Conservation (phyloP, 2,797 vertebrate genomes). For the Diceros bicornis region DNA sequence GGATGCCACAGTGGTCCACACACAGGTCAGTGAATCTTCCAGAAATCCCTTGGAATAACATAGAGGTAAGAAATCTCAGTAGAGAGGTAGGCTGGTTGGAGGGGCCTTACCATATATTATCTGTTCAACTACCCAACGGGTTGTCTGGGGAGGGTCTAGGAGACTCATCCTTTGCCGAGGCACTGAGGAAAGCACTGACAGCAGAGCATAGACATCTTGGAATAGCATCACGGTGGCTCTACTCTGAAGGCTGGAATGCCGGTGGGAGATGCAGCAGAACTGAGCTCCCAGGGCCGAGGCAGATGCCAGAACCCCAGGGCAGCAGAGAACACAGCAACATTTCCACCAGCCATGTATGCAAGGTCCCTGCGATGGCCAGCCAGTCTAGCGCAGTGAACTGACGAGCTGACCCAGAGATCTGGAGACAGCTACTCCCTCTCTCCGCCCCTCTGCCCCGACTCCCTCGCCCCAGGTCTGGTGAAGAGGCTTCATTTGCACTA, state of each 20-base stretch:
- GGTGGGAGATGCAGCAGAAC: background rate
- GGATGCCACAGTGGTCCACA: background rate
- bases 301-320: background rate
- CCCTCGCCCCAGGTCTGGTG: background rate
- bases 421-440: no score
- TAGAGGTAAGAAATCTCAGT: background rate
- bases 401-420: no score
- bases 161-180: background rate
- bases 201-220: background rate
- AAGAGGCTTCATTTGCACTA: background rate
- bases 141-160: background rate
- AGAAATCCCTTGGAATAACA: background rate
- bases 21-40: background rate
- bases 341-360: background rate
- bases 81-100: background rate
- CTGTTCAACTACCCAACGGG: background rate
- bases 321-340: no score
- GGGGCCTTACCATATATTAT: background rate
- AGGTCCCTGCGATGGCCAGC: accelerated
- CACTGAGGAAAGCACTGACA: background rate
- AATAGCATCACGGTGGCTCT: accelerated
- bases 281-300: background rate
- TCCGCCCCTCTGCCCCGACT: background rate
- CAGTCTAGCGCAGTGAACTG: background rate
- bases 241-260: background rate